phyloP scores from a whole-genome alignment of 2,888 invertebrate genomes.

The Acleris laterana region DNA sequence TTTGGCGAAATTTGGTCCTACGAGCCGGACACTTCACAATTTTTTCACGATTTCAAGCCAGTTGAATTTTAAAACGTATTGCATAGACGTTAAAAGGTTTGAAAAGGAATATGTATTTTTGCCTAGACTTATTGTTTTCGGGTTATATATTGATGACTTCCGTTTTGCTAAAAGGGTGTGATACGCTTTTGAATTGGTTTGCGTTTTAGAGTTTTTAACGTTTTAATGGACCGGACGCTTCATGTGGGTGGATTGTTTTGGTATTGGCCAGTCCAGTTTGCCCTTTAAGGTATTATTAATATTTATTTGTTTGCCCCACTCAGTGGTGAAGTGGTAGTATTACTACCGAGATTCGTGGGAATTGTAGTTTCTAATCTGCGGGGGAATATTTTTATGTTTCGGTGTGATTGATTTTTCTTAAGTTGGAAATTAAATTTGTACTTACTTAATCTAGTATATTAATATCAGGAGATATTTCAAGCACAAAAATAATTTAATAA shows the following conservation, averaged over 20 bases:
- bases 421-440: too few relatives aligned
- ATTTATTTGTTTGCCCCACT: too few relatives aligned
- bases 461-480: too few relatives aligned
- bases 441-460: too few relatives aligned
- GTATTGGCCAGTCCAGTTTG: slow-evolving; percentile 29
- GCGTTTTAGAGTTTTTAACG: slow-evolving; percentile 55
- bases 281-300: not conserved
- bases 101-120: slow-evolving; percentile 16
- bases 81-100: not conserved
- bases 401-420: too few relatives aligned
- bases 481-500: too few relatives aligned
- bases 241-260: slow-evolving; percentile 65
- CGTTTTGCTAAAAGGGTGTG: slow-evolving; percentile 54
- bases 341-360: too few relatives aligned
- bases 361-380: too few relatives aligned
- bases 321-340: too few relatives aligned
- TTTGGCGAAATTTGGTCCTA: slow-evolving; percentile 8
- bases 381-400: not conserved
- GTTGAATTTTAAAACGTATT: slow-evolving; percentile 22
- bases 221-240: slow-evolving; percentile 64
- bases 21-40: slow-evolving; percentile 18
- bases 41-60: not conserved
- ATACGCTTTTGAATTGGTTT: slow-evolving; percentile 59
- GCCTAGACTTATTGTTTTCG: slow-evolving; percentile 34
- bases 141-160: slow-evolving; percentile 54